phyloP scores from a whole-genome alignment of 2,113 vertebrate species.

The Scartelaos histophorus region DNA sequence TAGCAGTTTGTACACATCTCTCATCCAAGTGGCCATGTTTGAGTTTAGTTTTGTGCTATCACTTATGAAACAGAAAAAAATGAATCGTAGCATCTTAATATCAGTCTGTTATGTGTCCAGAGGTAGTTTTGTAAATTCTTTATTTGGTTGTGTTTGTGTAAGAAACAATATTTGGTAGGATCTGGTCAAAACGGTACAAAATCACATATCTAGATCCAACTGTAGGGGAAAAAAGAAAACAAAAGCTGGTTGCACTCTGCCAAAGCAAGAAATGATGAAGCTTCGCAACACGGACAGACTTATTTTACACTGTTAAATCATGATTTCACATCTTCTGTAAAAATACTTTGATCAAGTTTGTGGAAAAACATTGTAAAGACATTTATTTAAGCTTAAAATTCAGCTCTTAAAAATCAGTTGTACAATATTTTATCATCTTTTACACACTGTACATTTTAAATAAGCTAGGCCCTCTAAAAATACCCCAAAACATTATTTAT shows the following conservation, averaged over 20 bases:
- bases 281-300: constrained; percentile 4
- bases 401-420: constrained; percentile 2
- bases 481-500: constrained; percentile 6
- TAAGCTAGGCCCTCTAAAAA: constrained; percentile 9
- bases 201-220: constrained; percentile 51
- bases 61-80: constrained; percentile 47
- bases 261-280: constrained; percentile 38
- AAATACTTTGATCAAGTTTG: constrained; percentile 9
- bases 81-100: constrained; percentile 64
- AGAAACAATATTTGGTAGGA: constrained; percentile 53
- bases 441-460: constrained; percentile 9
- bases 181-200: constrained; percentile 44
- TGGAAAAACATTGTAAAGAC: constrained; percentile 3
- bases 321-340: background rate
- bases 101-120: constrained; percentile 69
- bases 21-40: constrained; percentile 54
- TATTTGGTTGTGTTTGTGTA: constrained; percentile 68
- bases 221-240: constrained; percentile 23
- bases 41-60: constrained; percentile 62
- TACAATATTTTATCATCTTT: background rate
- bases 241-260: constrained; percentile 33
- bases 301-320: constrained; percentile 1
- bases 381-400: constrained; percentile 5
- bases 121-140: constrained; percentile 69
- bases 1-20: constrained; percentile 53